Percentiles rank a stretch among this genome's conserved stretches.
Evolutionary conservation across 2,888 invertebrate species (phyloP).

Genomic region (Drosophila mimica): DNA sequence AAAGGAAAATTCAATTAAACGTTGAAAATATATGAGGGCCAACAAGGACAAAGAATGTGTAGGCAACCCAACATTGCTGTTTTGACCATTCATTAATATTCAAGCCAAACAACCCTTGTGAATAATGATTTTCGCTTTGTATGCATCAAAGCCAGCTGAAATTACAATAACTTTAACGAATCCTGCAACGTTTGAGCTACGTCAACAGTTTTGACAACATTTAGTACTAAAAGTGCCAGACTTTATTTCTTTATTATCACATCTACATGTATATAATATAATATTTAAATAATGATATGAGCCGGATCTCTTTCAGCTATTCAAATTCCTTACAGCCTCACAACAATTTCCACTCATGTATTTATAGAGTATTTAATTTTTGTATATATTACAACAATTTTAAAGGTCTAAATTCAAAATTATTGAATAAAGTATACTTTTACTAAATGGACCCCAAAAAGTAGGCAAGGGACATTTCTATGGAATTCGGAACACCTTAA

Average conservation of each 20-base stretch:
- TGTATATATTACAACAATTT: background rate
- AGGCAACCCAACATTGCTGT: background rate
- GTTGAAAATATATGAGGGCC: conserved; percentile 3
- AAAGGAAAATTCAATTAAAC: conserved; percentile 32
- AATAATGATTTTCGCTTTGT: conserved; percentile 23
- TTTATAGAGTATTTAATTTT: background rate
- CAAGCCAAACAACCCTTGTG: conserved; percentile 7
- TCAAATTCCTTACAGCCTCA: background rate
- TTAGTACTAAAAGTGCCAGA: background rate
- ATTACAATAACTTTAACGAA: background rate
- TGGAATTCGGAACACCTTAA: background rate
- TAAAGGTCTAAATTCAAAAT: background rate
- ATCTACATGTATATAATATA: background rate
- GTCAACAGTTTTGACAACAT: background rate
- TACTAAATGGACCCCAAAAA: background rate
- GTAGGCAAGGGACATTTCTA: background rate
- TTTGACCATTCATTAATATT: conserved; percentile 33
- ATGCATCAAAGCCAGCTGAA: background rate
- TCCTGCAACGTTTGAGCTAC: background rate
- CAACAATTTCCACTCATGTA: background rate
- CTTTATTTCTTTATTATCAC: background rate
- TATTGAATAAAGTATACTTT: background rate
- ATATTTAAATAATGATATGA: background rate
- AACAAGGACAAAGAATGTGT: conserved; percentile 1
- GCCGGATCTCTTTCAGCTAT: background rate